Evolutionary conservation across 2,113 vertebrate genomes (phyloP).

Genomic region (Amia ocellicauda): DNA sequence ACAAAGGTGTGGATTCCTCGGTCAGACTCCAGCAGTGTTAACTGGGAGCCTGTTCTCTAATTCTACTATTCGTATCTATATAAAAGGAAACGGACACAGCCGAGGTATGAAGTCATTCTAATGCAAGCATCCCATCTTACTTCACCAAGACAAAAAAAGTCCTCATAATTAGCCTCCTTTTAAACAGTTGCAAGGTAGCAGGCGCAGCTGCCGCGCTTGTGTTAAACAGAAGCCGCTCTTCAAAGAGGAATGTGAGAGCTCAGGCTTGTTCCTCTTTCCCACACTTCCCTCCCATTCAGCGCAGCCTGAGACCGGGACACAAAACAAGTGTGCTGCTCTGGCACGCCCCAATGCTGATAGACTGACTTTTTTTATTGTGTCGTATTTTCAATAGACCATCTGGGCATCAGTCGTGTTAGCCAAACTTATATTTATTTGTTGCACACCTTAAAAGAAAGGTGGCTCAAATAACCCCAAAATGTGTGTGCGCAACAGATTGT

Average conservation of each 20-base stretch:
- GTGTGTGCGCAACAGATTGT: no score
- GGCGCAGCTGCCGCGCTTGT: slow-evolving; percentile 39
- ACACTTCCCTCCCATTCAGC: slow-evolving; percentile 52
- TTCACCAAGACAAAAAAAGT: slow-evolving; percentile 34
- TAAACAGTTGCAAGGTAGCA: slow-evolving; percentile 37
- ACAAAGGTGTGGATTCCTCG: no score
- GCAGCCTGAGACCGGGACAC: background rate
- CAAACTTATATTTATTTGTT: slow-evolving; percentile 14
- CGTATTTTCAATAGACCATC: slow-evolving; percentile 73
- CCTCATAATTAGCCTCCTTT: slow-evolving; percentile 24
- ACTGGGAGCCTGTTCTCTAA: no score
- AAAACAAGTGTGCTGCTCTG: slow-evolving; percentile 17
- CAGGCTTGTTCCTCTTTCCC: slow-evolving; percentile 49
- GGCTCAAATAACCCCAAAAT: no score
- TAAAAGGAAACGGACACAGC: slow-evolving; percentile 23
- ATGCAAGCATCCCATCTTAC: slow-evolving; percentile 28
- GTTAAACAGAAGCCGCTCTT: slow-evolving; percentile 37
- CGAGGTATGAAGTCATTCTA: slow-evolving; percentile 38
- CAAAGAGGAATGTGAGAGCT: slow-evolving; percentile 54
- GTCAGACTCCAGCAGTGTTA: no score
- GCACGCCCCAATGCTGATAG: slow-evolving; percentile 38
- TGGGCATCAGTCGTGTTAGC: slow-evolving; percentile 57
- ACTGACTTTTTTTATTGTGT: slow-evolving; percentile 61
- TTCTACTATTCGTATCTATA: no score
- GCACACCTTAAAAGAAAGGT: slow-evolving; percentile 37